Conservation (phyloP, 2,797 vertebrate species). For the Menidia menidia region DNA sequence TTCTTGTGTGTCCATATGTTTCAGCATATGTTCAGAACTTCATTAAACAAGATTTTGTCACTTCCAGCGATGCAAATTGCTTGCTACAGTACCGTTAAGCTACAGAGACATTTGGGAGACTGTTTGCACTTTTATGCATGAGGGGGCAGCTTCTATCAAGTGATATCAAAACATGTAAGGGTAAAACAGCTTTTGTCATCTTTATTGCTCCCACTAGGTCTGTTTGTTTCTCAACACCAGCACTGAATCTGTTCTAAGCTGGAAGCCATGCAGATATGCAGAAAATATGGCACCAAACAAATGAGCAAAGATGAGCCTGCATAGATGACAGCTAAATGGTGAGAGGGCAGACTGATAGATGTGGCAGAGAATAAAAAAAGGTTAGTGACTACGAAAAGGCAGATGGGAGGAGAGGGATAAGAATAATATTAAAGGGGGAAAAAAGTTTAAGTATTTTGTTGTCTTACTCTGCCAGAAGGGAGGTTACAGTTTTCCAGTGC, state of each 20-base stretch:
- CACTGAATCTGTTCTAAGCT: slow-evolving; percentile 42
- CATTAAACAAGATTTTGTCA: slow-evolving; percentile 22
- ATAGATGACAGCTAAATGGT: slow-evolving; percentile 17
- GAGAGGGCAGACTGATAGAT: slow-evolving; percentile 26
- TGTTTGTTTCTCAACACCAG: slow-evolving; percentile 54
- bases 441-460: slow-evolving; percentile 26
- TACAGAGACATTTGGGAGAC: slow-evolving; percentile 17
- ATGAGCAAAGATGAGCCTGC: slow-evolving; percentile 44
- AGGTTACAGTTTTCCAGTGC: slow-evolving; percentile 95
- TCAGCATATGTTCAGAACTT: slow-evolving; percentile 18
- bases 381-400: slow-evolving; percentile 17
- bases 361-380: slow-evolving; percentile 43
- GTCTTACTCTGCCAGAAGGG: slow-evolving; percentile 93
- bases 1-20: slow-evolving; percentile 18
- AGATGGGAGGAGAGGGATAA: slow-evolving; percentile 11
- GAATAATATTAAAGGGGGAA: slow-evolving; percentile 18
- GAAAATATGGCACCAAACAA: slow-evolving; percentile 50
- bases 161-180: slow-evolving; percentile 37
- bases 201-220: slow-evolving; percentile 49
- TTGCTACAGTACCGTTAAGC: slow-evolving; percentile 7
- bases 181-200: slow-evolving; percentile 59
- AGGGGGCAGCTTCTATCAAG: slow-evolving; percentile 37
- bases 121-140: slow-evolving; percentile 47
- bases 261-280: slow-evolving; percentile 51
- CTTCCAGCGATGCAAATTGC: slow-evolving; percentile 35